phyloP scores from a whole-genome alignment of 2,797 vertebrate species.

The Zenarchopterus dispar region DNA sequence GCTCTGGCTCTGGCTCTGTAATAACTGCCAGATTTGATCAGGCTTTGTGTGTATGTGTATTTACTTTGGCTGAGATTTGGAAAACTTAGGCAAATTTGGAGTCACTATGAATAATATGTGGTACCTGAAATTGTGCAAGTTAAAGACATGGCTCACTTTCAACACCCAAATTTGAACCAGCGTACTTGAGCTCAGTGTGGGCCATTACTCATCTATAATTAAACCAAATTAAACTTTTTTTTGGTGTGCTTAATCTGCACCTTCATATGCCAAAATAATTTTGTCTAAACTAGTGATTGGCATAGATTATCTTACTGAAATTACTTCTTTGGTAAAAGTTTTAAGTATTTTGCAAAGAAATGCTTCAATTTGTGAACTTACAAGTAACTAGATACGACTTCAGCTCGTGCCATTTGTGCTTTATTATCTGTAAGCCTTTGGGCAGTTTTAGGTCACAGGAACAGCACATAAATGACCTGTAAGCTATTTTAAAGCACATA shows the following conservation, averaged over 20 bases:
- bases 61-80: background rate
- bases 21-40: background rate
- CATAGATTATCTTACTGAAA: conserved; percentile 1
- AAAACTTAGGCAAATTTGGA: background rate
- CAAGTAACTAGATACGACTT: conserved; percentile 1
- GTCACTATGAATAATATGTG: background rate
- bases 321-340: background rate
- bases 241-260: background rate
- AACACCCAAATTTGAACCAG: background rate
- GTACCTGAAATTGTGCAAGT: background rate
- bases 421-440: conserved; percentile 18
- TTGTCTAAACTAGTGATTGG: conserved; percentile 1
- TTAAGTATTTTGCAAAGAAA: background rate
- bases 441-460: conserved; percentile 53
- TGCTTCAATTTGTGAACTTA: background rate
- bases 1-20: background rate
- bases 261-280: background rate
- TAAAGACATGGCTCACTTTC: background rate
- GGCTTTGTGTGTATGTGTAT: conserved; percentile 1
- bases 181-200: background rate
- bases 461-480: conserved; percentile 67
- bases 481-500: conserved; percentile 73
- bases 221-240: background rate
- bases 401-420: background rate
- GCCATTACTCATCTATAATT: background rate